phyloP scores from a whole-genome alignment of 2,888 invertebrate genomes.

The Tinea semifulvella region DNA sequence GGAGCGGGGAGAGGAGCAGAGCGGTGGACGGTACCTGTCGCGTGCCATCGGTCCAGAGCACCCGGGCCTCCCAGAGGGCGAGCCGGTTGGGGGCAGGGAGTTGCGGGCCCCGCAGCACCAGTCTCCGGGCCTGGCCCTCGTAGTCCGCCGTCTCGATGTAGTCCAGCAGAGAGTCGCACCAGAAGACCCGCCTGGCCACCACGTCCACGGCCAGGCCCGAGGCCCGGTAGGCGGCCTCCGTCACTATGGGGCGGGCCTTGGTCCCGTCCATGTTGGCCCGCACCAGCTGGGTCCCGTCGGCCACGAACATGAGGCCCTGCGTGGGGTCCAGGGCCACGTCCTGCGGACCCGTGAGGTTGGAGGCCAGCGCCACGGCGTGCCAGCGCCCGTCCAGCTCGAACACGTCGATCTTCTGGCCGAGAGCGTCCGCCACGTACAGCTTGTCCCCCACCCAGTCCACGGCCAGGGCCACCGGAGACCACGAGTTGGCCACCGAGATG shows the following conservation, averaged over 20 bases:
- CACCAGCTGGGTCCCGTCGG: slow-evolving; percentile 82
- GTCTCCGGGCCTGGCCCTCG: slow-evolving; percentile 81
- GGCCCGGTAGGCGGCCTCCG: slow-evolving; percentile 93
- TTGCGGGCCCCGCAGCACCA: slow-evolving; percentile 82
- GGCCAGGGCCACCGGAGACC: slow-evolving; percentile 91
- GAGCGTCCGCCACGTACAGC: slow-evolving; percentile 91
- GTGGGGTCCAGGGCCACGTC: slow-evolving; percentile 95
- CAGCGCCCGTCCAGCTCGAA: slow-evolving; percentile 87
- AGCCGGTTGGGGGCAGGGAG: slow-evolving; percentile 88
- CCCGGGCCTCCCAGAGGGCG: slow-evolving; percentile 84
- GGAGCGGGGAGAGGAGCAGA: no score
- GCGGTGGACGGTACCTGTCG: no score
- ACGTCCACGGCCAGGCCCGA: slow-evolving; percentile 92
- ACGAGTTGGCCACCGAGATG: slow-evolving; percentile 81
- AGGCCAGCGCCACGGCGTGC: slow-evolving; percentile 91
- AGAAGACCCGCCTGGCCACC: slow-evolving; percentile 89
- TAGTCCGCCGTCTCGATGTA: slow-evolving; percentile 97
- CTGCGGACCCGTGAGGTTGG: slow-evolving; percentile 89
- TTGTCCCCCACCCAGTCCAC: slow-evolving; percentile 98
- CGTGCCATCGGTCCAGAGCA: slow-evolving; percentile 92
- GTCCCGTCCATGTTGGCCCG: slow-evolving; percentile 96
- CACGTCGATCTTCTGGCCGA: slow-evolving; percentile 94
- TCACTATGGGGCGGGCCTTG: slow-evolving; percentile 81
- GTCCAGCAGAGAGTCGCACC: slow-evolving; percentile 95
- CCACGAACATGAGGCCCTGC: slow-evolving; percentile 86